Conservation (phyloP, 2,113 vertebrate species). For the Cnemophilus loriae region DNA sequence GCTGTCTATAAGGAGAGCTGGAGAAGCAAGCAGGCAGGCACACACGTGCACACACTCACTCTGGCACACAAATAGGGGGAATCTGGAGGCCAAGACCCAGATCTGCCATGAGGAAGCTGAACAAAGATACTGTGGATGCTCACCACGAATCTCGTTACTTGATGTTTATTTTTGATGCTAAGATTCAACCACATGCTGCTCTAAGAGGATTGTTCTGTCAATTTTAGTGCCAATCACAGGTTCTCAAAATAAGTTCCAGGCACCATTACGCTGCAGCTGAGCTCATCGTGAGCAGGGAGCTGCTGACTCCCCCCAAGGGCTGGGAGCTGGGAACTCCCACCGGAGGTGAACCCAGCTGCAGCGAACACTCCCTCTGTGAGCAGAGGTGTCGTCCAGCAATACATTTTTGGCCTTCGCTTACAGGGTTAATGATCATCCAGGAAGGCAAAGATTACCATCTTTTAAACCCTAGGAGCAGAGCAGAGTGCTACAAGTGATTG, state of each 20-base stretch:
- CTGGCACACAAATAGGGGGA: not conserved
- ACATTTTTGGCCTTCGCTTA: not conserved
- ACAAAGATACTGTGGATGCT: not conserved
- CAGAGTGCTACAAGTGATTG: not conserved
- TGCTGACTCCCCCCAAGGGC: not conserved
- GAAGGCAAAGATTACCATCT: not conserved
- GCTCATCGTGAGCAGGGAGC: not conserved
- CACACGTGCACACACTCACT: accelerated
- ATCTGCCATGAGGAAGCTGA: not conserved
- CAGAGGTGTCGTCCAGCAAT: not conserved
- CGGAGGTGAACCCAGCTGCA: not conserved
- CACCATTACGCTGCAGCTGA: not conserved
- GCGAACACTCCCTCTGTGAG: not conserved
- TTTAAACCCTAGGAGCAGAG: not conserved
- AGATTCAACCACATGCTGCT: not conserved
- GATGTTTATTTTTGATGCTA: slow-evolving; percentile 3
- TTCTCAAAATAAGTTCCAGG: not conserved
- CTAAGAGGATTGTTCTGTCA: not conserved
- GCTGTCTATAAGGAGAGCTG: not conserved
- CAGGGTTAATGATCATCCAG: not conserved
- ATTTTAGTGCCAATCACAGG: not conserved
- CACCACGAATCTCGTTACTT: not conserved
- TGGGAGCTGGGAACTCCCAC: not conserved
- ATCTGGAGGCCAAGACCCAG: not conserved
- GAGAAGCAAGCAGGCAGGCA: not conserved